A percentile compares a stretch with the other conserved stretches of the same genome.
phyloP scores from a whole-genome alignment of 1,140 invertebrate species.

The Temnothorax nylanderi region DNA sequence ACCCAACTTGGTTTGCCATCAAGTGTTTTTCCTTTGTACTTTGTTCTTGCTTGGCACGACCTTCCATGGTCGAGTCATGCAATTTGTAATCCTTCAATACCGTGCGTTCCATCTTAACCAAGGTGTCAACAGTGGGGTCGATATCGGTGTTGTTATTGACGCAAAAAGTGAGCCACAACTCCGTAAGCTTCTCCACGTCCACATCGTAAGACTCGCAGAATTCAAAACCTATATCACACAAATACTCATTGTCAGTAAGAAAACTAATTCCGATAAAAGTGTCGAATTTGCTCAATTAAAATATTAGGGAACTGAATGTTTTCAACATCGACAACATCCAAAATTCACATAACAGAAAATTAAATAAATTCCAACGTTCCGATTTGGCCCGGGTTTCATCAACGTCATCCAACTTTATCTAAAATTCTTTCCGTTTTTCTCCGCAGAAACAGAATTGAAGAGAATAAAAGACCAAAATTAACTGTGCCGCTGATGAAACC shows the following conservation, averaged over 20 bases:
- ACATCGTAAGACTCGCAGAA: constrained; percentile 78
- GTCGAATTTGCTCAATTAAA: neutral
- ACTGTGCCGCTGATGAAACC: neutral
- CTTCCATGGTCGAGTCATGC: neutral
- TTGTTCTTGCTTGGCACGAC: neutral
- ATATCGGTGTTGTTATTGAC: constrained; percentile 73
- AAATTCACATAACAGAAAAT: neutral
- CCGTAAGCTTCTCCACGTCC: constrained; percentile 81
- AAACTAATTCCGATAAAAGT: neutral
- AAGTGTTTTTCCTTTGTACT: neutral
- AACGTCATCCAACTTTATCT: neutral
- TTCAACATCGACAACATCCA: neutral
- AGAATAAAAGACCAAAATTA: neutral
- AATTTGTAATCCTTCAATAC: constrained; percentile 60
- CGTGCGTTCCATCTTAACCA: constrained; percentile 77
- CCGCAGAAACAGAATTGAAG: neutral
- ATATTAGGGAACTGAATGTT: neutral
- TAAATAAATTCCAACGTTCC: neutral
- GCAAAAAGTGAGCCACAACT: constrained; percentile 82
- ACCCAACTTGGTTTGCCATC: constrained; percentile 46
- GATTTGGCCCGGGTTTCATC: no score
- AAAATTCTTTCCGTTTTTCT: neutral
- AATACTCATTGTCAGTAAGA: neutral
- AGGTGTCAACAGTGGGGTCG: constrained; percentile 76
- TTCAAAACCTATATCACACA: constrained; percentile 78